Evolutionary conservation across 2,797 vertebrate genomes (phyloP), one percentile per base, ranked within the genome.

Genomic region (Lagorchestes hirsutus): DNA sequence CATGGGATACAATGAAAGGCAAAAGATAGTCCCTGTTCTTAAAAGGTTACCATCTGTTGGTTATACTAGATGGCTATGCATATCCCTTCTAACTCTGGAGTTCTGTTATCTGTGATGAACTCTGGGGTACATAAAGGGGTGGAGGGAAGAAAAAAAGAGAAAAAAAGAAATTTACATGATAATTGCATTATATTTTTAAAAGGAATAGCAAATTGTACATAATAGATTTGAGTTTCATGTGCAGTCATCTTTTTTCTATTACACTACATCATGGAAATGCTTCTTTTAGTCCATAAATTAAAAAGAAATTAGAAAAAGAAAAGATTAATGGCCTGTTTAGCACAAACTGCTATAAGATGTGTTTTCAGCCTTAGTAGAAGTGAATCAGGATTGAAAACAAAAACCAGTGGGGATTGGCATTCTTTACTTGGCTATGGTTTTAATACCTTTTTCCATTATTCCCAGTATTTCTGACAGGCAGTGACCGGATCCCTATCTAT

Each of bases 401-500:
- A 74, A n/a, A 55, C 50, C 2, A 87, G 31, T 52, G 55, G 50
- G 8, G 1, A 10, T 5, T 5, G 16, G 90, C 34, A 93, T 18
- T 91, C 13, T 67, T n/a, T 13, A 55, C 22, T 52, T 54, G 62
- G 87, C 5, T 0, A 0, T 0, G 57, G 31, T 46, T 2, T 24
- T 94, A 28, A 92, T 0, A 8, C 92, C 50, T 0, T n/a, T 93
- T 58, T 90, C n/a, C 31, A 94, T 52, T 94, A 54, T 93, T 62
- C 57, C 0, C 97, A 99, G 99, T 99, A 98, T 99, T 99, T 96
- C 98, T 99, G 97, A 99, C 99, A 0, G 99, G 99, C 98, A 99
- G 99, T 0, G 99, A 99, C 98, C 99, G 99, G 92, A 99, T 99
- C 54, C 99, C 99, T 96, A 99, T 99, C 98, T 99, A 99, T 0